Conservation (phyloP, 2,113 vertebrate genomes). For the Labrus mixtus region DNA sequence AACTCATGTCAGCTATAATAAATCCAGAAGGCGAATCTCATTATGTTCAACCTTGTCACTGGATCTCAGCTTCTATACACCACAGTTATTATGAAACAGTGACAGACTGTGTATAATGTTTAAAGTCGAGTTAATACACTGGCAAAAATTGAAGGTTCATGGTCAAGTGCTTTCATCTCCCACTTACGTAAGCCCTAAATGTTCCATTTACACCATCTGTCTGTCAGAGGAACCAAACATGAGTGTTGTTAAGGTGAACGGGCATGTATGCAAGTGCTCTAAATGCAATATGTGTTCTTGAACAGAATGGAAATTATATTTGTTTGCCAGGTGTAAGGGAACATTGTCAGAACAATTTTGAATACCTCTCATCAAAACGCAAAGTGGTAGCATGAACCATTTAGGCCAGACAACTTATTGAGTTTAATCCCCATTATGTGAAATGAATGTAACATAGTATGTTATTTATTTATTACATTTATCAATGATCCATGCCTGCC, state of each 20-base stretch:
- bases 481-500: conserved; percentile 41
- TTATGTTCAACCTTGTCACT: conserved; percentile 71
- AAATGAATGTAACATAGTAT: background rate
- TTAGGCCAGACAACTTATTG: conserved; percentile 3
- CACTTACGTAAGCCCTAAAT: conserved; percentile 46
- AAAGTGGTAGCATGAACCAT: conserved; percentile 5
- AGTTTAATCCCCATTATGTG: background rate
- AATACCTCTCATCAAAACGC: conserved; percentile 23
- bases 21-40: conserved; percentile 68
- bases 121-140: conserved; percentile 63
- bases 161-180: conserved; percentile 55
- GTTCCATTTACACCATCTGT: conserved; percentile 37
- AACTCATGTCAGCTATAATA: conserved; percentile 68
- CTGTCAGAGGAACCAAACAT: conserved; percentile 15
- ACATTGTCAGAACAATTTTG: conserved; percentile 19
- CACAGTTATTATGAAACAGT: conserved; percentile 59
- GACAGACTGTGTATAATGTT: conserved; percentile 63
- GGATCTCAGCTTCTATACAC: conserved; percentile 50
- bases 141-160: conserved; percentile 60
- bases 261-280: conserved; percentile 6
- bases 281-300: conserved; percentile 41
- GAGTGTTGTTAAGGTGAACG: conserved; percentile 9
- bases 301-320: conserved; percentile 38
- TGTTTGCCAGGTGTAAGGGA: conserved; percentile 1
- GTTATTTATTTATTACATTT: conserved; percentile 27